Conservation (phyloP, 2,888 invertebrate species). For the Pimpla rufipes region DNA sequence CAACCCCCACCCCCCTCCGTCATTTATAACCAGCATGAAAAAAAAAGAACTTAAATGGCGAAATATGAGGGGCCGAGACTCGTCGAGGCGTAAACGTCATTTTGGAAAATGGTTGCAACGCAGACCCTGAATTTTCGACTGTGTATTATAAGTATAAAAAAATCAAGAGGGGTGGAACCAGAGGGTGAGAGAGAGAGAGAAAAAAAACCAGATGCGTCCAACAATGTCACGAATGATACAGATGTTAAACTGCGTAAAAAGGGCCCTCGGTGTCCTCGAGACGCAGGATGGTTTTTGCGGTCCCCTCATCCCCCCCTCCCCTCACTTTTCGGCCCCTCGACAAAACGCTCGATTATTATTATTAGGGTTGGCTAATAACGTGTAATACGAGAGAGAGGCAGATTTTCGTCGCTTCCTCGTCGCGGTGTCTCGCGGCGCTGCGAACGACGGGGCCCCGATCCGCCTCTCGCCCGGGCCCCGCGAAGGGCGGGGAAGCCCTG, state of each 20-base stretch:
- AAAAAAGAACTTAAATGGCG: constrained; percentile 48
- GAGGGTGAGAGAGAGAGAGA: constrained; percentile 63
- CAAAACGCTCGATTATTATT: constrained; percentile 76
- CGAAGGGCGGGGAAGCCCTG: constrained; percentile 19
- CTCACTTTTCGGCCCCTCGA: constrained; percentile 37
- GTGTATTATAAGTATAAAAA: neutral
- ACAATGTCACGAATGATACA: constrained; percentile 82
- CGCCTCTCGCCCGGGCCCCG: constrained; percentile 7
- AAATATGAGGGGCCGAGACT: constrained; percentile 62
- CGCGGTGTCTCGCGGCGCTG: neutral
- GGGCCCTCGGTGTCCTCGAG: constrained; percentile 64
- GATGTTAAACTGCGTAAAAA: constrained; percentile 79
- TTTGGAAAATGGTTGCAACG: constrained; percentile 64
- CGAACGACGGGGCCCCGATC: constrained; percentile 7
- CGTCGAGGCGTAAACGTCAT: constrained; percentile 72
- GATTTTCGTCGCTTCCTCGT: constrained; percentile 33
- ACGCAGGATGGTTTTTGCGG: neutral
- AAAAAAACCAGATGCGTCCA: constrained; percentile 77
- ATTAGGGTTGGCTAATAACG: constrained; percentile 83
- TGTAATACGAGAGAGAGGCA: constrained; percentile 77
- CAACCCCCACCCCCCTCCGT: neutral
- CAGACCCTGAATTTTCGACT: constrained; percentile 56
- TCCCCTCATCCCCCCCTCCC: constrained; percentile 15
- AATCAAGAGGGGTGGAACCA: neutral
- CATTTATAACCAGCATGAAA: constrained; percentile 24